Percentiles rank a stretch among this genome's conserved stretches.
Conservation (phyloP, 2,797 vertebrate species). For the Chloroceryle amazona region DNA sequence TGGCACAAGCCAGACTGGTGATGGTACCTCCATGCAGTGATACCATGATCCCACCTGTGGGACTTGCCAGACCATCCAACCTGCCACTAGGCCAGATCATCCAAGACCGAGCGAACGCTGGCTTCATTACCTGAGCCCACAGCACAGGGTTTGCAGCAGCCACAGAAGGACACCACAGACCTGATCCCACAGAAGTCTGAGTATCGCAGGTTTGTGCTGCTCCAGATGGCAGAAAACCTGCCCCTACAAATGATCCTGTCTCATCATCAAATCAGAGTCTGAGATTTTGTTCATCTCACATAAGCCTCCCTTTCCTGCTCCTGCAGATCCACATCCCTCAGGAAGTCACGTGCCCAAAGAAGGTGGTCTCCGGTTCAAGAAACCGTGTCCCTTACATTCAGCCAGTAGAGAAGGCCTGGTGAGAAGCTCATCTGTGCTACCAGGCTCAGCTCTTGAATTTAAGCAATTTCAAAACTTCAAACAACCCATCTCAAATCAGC, state of each 20-base stretch:
- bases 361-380: not conserved
- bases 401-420: not conserved
- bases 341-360: not conserved
- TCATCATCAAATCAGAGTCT: not conserved
- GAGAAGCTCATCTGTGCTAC: not conserved
- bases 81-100: not conserved
- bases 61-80: not conserved
- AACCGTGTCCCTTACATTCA: not conserved
- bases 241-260: not conserved
- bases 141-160: not conserved
- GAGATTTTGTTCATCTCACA: not conserved
- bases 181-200: rapidly evolving
- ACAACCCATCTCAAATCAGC: not conserved
- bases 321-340: rapidly evolving
- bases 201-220: not conserved
- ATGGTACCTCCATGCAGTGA: rapidly evolving
- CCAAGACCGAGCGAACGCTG: rapidly evolving
- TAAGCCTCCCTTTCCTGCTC: not conserved
- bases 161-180: not conserved
- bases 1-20: not conserved
- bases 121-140: rapidly evolving
- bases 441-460: not conserved
- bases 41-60: rapidly evolving
- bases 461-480: not conserved
- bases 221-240: not conserved